Base-by-base conservation (phyloP, 2,113 vertebrate genomes). In the Procapra przewalskii region DNA sequence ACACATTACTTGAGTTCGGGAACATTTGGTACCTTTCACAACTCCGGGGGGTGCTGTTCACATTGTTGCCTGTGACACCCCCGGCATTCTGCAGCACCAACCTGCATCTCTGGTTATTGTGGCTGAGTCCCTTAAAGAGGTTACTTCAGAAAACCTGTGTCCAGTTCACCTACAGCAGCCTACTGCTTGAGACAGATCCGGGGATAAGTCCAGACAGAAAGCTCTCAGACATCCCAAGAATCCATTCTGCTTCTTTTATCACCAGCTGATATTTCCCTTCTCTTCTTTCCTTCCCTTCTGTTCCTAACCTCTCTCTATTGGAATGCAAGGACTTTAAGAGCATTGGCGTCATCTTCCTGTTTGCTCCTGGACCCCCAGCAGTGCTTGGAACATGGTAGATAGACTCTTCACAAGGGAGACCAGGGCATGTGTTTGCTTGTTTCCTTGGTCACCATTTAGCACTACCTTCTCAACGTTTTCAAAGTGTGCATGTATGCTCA, bases 71-170 rank as follows among this genome's bases (percentile, higher is more conserved):
- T 9, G 3, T 50, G 29, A 31, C 17, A 3, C 33, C 40, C 15
- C 11, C 0, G 2, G 75, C 5, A 7, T 14, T 33, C 21, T 29
- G 60, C 11, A 15, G 62, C 6, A 27, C 43, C 52, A 23, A 16
- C 33, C 15, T 5, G 23, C 1, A 4, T 3, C 48, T 79, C 25
- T 16, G 15, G 2, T 4, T 27, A 10, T 21, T 43, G 6, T 3
- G 5, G 64, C 92, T 7, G 7, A 50, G n/a, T 80, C 79, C 36
- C 67, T 17, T 16, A 27, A 52, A 75, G 88, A 64, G 31, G 71
- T 88, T 82, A 19, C 80, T 81, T 80, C 50, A 75, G 79, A 45
- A 82, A 92, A 82, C 40, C 27, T 1, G 5, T 0, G 8, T 25
- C 57, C 86, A 21, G 7, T 57, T 50, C 36, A 29, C 21, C 80